A percentile compares a stretch with the other conserved stretches of the same genome.
Evolutionary conservation across 2,113 vertebrate genomes (phyloP).

Genomic region (Arizona elegans): DNA sequence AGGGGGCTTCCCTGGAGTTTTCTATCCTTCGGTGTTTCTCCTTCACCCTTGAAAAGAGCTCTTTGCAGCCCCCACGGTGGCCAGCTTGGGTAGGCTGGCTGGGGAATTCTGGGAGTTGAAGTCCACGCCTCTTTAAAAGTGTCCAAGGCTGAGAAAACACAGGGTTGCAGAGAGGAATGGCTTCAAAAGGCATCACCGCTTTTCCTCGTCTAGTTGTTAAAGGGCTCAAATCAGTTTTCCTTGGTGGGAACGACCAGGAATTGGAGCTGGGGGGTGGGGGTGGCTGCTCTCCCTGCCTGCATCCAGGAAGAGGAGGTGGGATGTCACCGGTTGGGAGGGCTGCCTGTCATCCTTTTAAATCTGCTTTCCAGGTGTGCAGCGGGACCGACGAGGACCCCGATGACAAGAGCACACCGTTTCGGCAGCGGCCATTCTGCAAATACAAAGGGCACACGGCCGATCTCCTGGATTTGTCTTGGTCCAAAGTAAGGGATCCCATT

Average conservation of each 20-base stretch:
- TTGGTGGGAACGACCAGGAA: not conserved
- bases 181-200: not conserved
- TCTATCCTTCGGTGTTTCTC: not conserved
- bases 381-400: conserved; percentile 89
- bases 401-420: conserved; percentile 91
- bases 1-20: rapidly evolving
- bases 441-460: conserved; percentile 99
- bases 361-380: conserved; percentile 74
- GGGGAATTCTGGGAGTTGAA: not conserved
- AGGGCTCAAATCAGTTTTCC: not conserved
- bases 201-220: not conserved
- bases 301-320: not conserved
- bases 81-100: no score
- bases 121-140: not conserved
- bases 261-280: not conserved
- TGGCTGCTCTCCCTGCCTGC: not conserved
- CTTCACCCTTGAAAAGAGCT: no score
- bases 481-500: conserved; percentile 81
- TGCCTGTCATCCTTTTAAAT: not conserved
- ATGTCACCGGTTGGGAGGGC: not conserved
- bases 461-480: conserved; percentile 98
- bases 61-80: not conserved
- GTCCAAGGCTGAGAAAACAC: not conserved
- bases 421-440: conserved; percentile 94
- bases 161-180: not conserved